Evolutionary conservation across 1,140 invertebrate genomes (phyloP).

Genomic region (Harpegnathos saltator): DNA sequence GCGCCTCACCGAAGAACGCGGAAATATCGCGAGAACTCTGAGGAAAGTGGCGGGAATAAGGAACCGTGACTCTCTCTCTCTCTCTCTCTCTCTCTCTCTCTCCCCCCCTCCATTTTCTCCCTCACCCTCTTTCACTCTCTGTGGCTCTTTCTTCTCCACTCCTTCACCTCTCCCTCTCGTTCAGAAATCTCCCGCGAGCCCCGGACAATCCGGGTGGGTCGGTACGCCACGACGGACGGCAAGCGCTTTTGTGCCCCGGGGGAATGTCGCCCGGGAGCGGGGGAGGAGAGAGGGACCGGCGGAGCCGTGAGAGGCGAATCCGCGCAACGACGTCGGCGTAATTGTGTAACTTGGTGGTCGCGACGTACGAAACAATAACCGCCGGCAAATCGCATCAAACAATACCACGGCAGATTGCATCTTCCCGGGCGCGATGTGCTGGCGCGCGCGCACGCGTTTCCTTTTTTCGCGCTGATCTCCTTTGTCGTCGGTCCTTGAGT

Average conservation of each 20-base stretch:
- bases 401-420: conserved; percentile 66
- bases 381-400: conserved; percentile 69
- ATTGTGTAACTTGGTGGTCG: conserved; percentile 69
- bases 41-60: conserved; percentile 38
- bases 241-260: conserved; percentile 47
- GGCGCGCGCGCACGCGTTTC: conserved; percentile 9
- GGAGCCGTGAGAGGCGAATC: conserved; percentile 39
- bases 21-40: conserved; percentile 21
- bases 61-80: not conserved
- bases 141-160: not conserved
- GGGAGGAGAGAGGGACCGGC: not conserved
- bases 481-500: conserved; percentile 6
- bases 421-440: conserved; percentile 37
- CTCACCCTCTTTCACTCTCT: too few species aligned
- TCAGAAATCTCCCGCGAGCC: conserved; percentile 38
- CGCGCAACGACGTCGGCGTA: conserved; percentile 46
- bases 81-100: not conserved
- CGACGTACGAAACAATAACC: conserved; percentile 71
- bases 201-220: not conserved
- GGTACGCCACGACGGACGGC: conserved; percentile 30
- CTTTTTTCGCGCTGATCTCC: conserved; percentile 29
- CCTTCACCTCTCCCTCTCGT: not conserved
- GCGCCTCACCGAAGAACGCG: not conserved
- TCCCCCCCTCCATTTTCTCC: too few species aligned
- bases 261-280: not conserved